phyloP scores from a whole-genome alignment of 2,797 vertebrate genomes.

The Falco berigora region DNA sequence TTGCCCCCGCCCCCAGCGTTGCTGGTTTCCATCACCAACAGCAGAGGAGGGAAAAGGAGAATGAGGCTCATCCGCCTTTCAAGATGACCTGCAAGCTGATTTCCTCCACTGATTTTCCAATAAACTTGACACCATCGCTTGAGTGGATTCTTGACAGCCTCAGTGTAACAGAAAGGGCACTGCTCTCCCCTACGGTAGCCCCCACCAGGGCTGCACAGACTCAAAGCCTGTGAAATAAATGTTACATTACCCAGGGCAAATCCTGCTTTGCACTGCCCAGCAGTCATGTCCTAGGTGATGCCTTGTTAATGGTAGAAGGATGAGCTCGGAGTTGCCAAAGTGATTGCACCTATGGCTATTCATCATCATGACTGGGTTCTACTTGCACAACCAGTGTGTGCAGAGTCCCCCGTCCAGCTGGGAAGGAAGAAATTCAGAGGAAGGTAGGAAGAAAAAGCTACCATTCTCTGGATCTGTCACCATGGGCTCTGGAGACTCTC shows the following conservation, averaged over 20 bases:
- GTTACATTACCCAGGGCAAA: neutral
- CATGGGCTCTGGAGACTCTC: neutral
- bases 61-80: neutral
- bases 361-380: neutral
- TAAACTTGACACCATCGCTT: slow-evolving; percentile 3
- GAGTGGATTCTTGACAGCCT: slow-evolving; percentile 38
- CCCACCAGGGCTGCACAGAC: neutral
- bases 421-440: neutral
- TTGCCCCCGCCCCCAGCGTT: neutral
- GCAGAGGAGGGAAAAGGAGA: neutral
- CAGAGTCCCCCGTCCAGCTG: neutral
- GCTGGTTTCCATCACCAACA: neutral
- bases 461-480: neutral
- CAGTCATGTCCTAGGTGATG: neutral
- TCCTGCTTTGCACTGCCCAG: neutral
- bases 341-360: neutral
- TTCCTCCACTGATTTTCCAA: slow-evolving; percentile 46
- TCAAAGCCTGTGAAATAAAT: neutral
- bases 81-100: neutral
- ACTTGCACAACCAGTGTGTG: neutral
- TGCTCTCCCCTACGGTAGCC: neutral
- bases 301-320: neutral
- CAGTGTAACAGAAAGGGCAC: slow-evolving; percentile 23
- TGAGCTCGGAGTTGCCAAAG: neutral
- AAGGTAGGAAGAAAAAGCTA: neutral